phyloP scores from a whole-genome alignment of 2,113 vertebrate genomes.

The Rhadina sibilatrix region DNA sequence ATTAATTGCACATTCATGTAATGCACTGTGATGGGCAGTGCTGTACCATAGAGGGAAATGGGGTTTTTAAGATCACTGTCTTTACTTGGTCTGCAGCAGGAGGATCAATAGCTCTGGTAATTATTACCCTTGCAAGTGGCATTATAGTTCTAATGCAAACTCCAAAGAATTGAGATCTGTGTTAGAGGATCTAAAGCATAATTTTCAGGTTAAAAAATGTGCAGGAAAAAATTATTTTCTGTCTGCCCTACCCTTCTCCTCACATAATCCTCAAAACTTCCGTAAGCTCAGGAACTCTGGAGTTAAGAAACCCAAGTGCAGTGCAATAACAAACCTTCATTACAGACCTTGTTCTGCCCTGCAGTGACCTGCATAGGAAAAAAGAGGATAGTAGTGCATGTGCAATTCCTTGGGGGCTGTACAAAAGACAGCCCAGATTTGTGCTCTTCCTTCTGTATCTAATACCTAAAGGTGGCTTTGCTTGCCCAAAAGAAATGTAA shows the following conservation, averaged over 20 bases:
- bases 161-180: not conserved
- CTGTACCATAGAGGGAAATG: not conserved
- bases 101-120: constrained; percentile 39
- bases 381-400: not conserved
- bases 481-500: not conserved
- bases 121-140: not conserved
- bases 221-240: not conserved
- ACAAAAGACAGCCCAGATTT: not conserved
- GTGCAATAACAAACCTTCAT: not conserved
- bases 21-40: not conserved
- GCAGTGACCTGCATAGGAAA: not conserved
- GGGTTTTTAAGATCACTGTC: not conserved
- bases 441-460: not conserved
- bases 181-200: not conserved
- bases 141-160: not conserved
- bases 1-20: not conserved
- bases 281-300: not conserved
- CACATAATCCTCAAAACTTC: not conserved
- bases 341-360: not conserved
- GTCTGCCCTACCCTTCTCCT: not conserved
- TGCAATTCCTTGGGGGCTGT: not conserved
- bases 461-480: not conserved
- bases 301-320: not conserved
- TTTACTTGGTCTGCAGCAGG: not conserved
- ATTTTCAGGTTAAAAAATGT: not conserved